phyloP scores from a whole-genome alignment of 2,888 invertebrate genomes.

The Ophraella communa region DNA sequence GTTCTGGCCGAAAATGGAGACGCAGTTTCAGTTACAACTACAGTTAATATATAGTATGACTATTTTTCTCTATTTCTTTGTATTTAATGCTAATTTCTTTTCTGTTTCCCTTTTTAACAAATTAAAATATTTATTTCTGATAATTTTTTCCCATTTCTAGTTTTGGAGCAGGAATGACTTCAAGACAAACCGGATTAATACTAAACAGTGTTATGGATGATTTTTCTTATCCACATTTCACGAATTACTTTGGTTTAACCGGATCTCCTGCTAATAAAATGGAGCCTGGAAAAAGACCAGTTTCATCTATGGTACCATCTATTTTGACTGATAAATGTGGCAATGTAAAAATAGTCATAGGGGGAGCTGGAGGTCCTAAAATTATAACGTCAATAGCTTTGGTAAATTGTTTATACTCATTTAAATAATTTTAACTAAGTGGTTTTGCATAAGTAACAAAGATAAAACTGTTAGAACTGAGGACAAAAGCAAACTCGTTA shows the following conservation, averaged over 20 bases:
- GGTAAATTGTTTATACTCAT: no score
- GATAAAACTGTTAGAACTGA: no score
- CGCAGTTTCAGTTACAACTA: slow-evolving; percentile 91
- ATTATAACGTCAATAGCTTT: slow-evolving; percentile 75
- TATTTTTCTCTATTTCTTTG: background rate
- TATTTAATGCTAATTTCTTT: no score
- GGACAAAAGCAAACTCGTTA: no score
- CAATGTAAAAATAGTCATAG: slow-evolving; percentile 75
- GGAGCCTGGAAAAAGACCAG: slow-evolving; percentile 77
- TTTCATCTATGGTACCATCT: slow-evolving; percentile 87
- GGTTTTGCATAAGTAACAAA: no score
- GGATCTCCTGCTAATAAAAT: slow-evolving; percentile 85
- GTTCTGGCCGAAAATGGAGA: slow-evolving; percentile 86
- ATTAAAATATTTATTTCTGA: background rate
- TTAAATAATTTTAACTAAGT: no score
- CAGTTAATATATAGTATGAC: slow-evolving; percentile 59
- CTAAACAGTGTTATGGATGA: slow-evolving; percentile 97
- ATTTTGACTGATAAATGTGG: slow-evolving; percentile 73
- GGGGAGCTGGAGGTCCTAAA: slow-evolving; percentile 84
- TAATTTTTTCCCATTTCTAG: no score
- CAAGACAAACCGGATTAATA: slow-evolving; percentile 84
- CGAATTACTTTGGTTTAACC: slow-evolving; percentile 73
- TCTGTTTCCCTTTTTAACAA: background rate
- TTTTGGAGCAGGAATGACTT: slow-evolving; percentile 82
- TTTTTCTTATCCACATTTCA: slow-evolving; percentile 80